These are phyloP conservation scores for Eupithecia tripunctaria DNA, from an alignment of 2,888 invertebrate species.

Conservation along the genomic window DNA sequence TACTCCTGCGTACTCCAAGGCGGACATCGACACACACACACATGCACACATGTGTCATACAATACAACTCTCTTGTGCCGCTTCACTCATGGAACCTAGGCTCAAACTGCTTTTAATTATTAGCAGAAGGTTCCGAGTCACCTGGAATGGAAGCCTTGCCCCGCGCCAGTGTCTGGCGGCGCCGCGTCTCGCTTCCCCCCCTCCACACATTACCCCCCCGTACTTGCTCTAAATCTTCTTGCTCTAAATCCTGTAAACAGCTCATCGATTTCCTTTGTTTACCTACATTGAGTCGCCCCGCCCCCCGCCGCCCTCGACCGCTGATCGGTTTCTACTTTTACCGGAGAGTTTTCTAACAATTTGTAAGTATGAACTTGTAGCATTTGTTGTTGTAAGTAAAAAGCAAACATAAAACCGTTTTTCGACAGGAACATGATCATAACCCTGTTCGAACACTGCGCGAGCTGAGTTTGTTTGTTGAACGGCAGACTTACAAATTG, in stretches of 20 bases:
- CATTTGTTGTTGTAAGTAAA: background rate
- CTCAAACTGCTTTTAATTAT: too few relatives aligned
- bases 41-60: too few relatives aligned
- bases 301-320: background rate
- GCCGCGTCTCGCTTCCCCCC: too few relatives aligned
- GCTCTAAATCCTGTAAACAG: background rate
- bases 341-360: background rate
- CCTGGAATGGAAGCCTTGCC: background rate
- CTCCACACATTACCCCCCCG: background rate
- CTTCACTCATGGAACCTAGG: too few relatives aligned
- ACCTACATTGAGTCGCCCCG: background rate
- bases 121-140: background rate
- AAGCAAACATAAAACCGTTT: background rate
- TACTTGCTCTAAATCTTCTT: background rate
- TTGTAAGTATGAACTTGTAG: background rate
- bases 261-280: constrained; percentile 3
- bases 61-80: too few relatives aligned
- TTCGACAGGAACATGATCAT: background rate
- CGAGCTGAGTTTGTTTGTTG: background rate
- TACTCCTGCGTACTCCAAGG: background rate
- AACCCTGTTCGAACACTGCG: background rate
- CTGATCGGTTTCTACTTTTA: background rate
- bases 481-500: background rate
- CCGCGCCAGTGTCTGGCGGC: too few relatives aligned
- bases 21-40: too few relatives aligned